Evolutionary conservation across 1,140 invertebrate genomes (phyloP).

Genomic region (Drosophila sechellia): DNA sequence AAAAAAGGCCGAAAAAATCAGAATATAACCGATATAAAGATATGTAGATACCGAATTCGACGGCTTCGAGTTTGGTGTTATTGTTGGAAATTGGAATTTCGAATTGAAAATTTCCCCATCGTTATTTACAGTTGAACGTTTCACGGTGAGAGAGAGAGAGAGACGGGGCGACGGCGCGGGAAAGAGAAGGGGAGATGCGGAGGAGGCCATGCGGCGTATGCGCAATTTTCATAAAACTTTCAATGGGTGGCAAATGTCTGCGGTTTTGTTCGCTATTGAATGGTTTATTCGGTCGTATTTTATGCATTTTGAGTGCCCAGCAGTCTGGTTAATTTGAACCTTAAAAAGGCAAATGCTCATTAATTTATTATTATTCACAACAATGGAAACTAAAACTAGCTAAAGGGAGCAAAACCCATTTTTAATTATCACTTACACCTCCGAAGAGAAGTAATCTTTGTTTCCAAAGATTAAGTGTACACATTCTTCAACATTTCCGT

Average conservation of each 20-base stretch:
- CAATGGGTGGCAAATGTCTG: neutral
- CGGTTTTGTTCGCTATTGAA: neutral
- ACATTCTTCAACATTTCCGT: neutral
- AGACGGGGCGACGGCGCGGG: neutral
- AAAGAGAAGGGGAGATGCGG: neutral
- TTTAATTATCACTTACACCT: neutral
- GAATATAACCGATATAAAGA: conserved; percentile 40
- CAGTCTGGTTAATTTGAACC: neutral
- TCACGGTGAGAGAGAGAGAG: neutral
- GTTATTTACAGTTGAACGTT: conserved; percentile 56
- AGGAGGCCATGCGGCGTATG: conserved; percentile 52
- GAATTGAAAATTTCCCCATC: conserved; percentile 47
- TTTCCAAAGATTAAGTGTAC: neutral
- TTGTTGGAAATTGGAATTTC: conserved; percentile 54
- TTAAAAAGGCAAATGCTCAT: neutral
- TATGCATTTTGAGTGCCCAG: neutral
- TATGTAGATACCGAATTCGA: conserved; percentile 29
- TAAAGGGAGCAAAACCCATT: no score
- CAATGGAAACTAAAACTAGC: neutral
- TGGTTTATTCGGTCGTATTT: neutral
- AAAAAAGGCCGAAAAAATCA: conserved; percentile 29
- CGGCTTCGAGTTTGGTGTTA: conserved; percentile 23
- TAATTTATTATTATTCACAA: neutral
- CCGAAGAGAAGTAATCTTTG: neutral
- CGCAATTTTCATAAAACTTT: conserved; percentile 50